A percentile compares a stretch with the other conserved stretches of the same genome.
Evolutionary conservation across 2,113 vertebrate species (phyloP).

Genomic region (Thalassoma bifasciatum): DNA sequence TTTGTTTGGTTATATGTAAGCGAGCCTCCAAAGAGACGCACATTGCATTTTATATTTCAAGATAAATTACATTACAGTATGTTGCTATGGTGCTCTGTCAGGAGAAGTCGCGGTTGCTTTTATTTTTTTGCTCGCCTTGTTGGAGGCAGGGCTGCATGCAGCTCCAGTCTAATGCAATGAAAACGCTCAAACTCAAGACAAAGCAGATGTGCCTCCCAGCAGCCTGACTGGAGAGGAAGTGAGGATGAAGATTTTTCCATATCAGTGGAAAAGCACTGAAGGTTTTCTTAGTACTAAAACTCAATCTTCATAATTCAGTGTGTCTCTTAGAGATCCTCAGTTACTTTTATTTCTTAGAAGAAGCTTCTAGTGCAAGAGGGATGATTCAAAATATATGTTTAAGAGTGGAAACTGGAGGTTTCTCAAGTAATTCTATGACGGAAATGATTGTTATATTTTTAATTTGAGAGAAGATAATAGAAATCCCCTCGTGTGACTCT

Average conservation of each 20-base stretch:
- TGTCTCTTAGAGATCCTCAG: slow-evolving; percentile 26
- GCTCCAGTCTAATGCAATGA: slow-evolving; percentile 81
- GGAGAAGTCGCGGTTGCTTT: slow-evolving; percentile 66
- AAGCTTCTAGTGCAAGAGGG: neutral
- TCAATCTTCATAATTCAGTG: slow-evolving; percentile 23
- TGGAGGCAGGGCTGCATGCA: slow-evolving; percentile 61
- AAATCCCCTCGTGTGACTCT: slow-evolving; percentile 52
- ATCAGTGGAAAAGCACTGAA: slow-evolving; percentile 36
- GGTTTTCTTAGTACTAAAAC: slow-evolving; percentile 23
- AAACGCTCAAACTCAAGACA: slow-evolving; percentile 73
- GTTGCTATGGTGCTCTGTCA: slow-evolving; percentile 73
- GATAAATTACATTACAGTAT: slow-evolving; percentile 81
- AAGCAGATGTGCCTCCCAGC: slow-evolving; percentile 72
- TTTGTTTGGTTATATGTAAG: slow-evolving; percentile 69
- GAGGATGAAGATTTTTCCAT: slow-evolving; percentile 52
- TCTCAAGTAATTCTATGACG: neutral
- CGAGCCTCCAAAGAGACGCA: slow-evolving; percentile 69
- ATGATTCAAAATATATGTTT: neutral
- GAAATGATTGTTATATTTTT: no score
- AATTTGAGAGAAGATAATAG: neutral
- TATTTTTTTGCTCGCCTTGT: slow-evolving; percentile 72
- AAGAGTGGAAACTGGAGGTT: neutral
- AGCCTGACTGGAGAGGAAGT: slow-evolving; percentile 46
- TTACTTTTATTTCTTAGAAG: neutral
- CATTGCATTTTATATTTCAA: slow-evolving; percentile 81